These are phyloP conservation scores for Platyrinchus mystaceus DNA, from an alignment of 2,797 vertebrate species.

Conservation along the genomic window DNA sequence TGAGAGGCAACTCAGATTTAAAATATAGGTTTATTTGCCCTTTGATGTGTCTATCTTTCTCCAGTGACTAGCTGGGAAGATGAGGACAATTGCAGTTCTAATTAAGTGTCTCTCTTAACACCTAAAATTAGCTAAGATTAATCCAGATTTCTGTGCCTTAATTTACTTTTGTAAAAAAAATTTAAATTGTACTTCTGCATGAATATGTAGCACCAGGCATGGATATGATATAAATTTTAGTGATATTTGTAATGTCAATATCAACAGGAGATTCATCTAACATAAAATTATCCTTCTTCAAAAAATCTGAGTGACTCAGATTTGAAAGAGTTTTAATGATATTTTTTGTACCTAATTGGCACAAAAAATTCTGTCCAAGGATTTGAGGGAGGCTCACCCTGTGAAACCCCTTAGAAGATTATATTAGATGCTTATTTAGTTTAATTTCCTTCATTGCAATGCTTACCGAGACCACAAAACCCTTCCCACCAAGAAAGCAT, in stretches of 20 bases:
- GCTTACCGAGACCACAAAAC: background rate
- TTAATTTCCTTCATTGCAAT: background rate
- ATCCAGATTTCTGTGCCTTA: background rate
- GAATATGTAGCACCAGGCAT: background rate
- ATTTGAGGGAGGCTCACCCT: background rate
- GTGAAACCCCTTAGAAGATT: background rate
- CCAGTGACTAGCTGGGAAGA: background rate
- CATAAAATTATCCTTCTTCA: background rate
- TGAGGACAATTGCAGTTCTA: background rate
- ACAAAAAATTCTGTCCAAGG: background rate
- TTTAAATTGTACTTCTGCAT: background rate
- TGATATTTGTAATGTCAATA: too few relatives aligned
- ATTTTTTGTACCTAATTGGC: background rate
- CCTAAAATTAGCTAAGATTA: background rate
- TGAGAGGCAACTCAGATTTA: slow-evolving; percentile 4
- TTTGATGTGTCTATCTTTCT: background rate
- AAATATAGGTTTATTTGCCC: slow-evolving; percentile 25
- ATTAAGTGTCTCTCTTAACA: background rate
- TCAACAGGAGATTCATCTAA: background rate
- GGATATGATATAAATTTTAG: background rate
- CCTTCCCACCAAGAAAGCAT: background rate
- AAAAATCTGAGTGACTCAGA: background rate
- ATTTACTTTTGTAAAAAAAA: background rate
- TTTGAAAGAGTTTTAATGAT: background rate
- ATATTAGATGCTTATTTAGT: background rate